These are phyloP conservation scores for Nomada goodeniana DNA, from an alignment of 2,888 invertebrate species.

Conservation along the genomic window DNA sequence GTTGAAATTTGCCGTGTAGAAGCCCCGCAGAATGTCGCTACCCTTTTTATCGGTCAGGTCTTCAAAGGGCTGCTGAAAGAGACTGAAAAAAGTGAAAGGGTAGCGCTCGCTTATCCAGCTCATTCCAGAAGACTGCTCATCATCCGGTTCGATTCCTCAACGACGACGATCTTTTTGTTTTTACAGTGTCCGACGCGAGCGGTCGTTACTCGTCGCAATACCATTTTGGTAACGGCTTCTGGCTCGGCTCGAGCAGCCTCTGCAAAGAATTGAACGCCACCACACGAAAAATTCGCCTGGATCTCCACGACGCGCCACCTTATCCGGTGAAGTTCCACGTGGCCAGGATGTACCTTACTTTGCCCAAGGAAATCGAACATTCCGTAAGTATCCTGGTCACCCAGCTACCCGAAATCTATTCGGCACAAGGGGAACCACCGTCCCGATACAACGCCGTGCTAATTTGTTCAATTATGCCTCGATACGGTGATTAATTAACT, in stretches of 20 bases:
- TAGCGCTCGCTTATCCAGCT: not conserved
- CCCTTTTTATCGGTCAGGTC: not conserved
- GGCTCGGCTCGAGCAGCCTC: slow-evolving; percentile 90
- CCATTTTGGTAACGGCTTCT: slow-evolving; percentile 92
- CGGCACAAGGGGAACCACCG: too few relatives aligned
- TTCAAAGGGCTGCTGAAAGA: too few relatives aligned
- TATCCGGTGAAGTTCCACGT: slow-evolving; percentile 88
- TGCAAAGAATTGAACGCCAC: slow-evolving; percentile 89
- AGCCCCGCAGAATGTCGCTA: not conserved
- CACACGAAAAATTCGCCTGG: slow-evolving; percentile 83
- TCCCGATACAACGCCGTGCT: not conserved
- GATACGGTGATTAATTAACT: slow-evolving; percentile 39
- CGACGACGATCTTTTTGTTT: slow-evolving; percentile 57
- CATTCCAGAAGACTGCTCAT: not conserved
- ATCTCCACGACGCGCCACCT: slow-evolving; percentile 85
- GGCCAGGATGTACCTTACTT: slow-evolving; percentile 86
- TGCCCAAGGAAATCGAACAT: slow-evolving; percentile 86
- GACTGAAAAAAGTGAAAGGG: too few relatives aligned
- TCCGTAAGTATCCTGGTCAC: slow-evolving; percentile 83
- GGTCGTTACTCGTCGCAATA: slow-evolving; percentile 92
- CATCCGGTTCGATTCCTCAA: slow-evolving; percentile 29
- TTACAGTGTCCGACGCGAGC: slow-evolving; percentile 91
- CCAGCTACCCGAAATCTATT: too few relatives aligned
- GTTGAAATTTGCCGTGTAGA: not conserved
- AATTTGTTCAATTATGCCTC: slow-evolving; percentile 10